Evolutionary conservation across 2,113 vertebrate genomes (phyloP), one percentile per base, ranked within the genome.

Genomic region (Colaptes auratus): DNA sequence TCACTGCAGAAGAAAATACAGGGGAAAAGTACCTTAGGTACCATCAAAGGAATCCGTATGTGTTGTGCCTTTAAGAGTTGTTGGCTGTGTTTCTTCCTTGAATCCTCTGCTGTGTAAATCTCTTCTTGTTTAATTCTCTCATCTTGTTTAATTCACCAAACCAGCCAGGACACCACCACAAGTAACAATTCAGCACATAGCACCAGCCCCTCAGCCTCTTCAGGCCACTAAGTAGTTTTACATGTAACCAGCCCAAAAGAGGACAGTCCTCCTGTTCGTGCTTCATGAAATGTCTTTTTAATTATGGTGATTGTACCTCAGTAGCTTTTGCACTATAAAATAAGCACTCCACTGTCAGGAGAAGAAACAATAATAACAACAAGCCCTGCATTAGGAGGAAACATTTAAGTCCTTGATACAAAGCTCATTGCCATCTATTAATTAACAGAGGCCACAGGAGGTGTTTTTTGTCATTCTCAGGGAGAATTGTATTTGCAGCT

Each of bases 201-300:
- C 17, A n/a, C 5, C 63, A 64, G 44, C 74, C 19, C 18, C 50
- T 66, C 63, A 55, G n/a, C 6, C 16, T 50, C 5, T 1, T 44
- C 61, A 55, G 28, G 71, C 35, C 1, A 1, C 39, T 31, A 24
- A 44, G 50, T 6, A 23, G 42, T 46, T 85, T 48, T 58, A 20
- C 25, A 44, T 64, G 85, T n/a, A 71, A 25, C 13, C 36, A 27
- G 3, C 33, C 36, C 11, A 42, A 53, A 89, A 82, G 25, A 56
- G 27, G 7, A 52, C 52, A 61, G 33, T 35, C 42, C 86, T 14
- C 1, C 79, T 35, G 8, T 69, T 78, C 16, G 5, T 86, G 82
- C 59, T 71, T 91, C 46, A 4, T 25, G 14, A 93, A 83, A 86
- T 88, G 91, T 85, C 91, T 83, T 95, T 92, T 89, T 96, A 96